Conservation (phyloP, 2,888 invertebrate species). For the Luffia ferchaultella region DNA sequence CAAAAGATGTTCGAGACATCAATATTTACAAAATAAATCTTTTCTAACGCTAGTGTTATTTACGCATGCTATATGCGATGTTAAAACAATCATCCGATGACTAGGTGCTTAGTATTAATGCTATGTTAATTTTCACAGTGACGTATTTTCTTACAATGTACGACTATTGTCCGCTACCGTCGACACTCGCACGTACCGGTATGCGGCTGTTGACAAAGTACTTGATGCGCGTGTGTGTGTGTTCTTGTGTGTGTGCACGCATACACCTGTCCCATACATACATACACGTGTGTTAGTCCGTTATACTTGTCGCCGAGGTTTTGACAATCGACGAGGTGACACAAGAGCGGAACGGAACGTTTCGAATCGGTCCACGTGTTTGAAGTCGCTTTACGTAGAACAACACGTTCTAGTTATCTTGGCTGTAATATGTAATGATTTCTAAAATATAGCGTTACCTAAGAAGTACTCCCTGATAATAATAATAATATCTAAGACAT, state of each 20-base stretch:
- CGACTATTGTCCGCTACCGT: neutral
- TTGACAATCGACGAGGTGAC: neutral
- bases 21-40: too few species aligned
- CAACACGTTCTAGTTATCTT: too few species aligned
- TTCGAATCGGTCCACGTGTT: too few species aligned
- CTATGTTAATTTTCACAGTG: neutral
- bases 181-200: neutral
- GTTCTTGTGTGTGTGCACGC: neutral
- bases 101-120: neutral
- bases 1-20: too few species aligned
- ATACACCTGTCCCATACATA: neutral
- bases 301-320: neutral
- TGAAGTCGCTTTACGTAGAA: too few species aligned
- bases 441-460: too few species aligned
- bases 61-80: too few species aligned
- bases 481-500: too few species aligned
- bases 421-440: too few species aligned
- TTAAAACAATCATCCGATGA: neutral
- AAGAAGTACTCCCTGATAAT: too few species aligned
- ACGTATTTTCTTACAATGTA: neutral
- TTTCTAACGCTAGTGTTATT: too few species aligned
- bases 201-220: neutral
- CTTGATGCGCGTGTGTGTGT: neutral
- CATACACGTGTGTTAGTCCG: neutral
- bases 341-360: neutral